These are phyloP conservation scores for Lithodes maja DNA, from an alignment of 2,888 invertebrate genomes.

Conservation along the genomic window DNA sequence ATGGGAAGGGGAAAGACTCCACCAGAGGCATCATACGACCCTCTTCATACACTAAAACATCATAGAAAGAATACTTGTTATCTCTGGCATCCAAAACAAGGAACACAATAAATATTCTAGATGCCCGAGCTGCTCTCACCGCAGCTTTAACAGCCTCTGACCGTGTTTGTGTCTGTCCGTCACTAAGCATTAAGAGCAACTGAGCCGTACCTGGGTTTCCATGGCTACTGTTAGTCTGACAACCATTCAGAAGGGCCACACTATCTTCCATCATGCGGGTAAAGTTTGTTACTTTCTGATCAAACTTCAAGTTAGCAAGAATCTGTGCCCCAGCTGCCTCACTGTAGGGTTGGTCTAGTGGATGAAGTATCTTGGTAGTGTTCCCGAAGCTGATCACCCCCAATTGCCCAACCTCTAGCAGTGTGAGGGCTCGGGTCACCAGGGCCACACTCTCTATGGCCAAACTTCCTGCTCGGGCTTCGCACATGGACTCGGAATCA, in stretches of 20 bases:
- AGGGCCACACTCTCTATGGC: slow-evolving; percentile 96
- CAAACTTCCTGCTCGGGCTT: slow-evolving; percentile 80
- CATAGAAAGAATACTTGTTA: slow-evolving; percentile 93
- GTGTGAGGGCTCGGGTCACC: slow-evolving; percentile 89
- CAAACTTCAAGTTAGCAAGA: slow-evolving; percentile 81
- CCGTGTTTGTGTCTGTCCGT: slow-evolving; percentile 94
- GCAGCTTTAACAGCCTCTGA: slow-evolving; percentile 85
- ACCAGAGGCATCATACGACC: slow-evolving; percentile 87
- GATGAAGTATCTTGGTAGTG: slow-evolving; percentile 88
- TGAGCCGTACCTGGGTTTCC: slow-evolving; percentile 81
- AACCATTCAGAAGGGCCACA: slow-evolving; percentile 80
- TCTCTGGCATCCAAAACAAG: slow-evolving; percentile 96
- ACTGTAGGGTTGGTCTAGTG: slow-evolving; percentile 89
- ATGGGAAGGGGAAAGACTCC: slow-evolving; percentile 98
- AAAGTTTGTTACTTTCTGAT: slow-evolving; percentile 91
- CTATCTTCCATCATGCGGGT: slow-evolving; percentile 87
- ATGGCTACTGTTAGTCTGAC: slow-evolving; percentile 39
- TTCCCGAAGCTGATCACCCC: slow-evolving; percentile 95
- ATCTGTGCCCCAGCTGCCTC: slow-evolving; percentile 85
- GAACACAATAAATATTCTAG: slow-evolving; percentile 94
- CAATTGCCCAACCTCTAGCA: slow-evolving; percentile 95
- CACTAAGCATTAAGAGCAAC: slow-evolving; percentile 93
- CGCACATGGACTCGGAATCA: slow-evolving; percentile 85
- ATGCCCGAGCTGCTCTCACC: slow-evolving; percentile 85
- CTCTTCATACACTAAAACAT: slow-evolving; percentile 88